Evolutionary conservation across 2,888 invertebrate species (phyloP), one percentile per base, ranked within the genome.

Genomic region (Tetanocera ferruginea): DNA sequence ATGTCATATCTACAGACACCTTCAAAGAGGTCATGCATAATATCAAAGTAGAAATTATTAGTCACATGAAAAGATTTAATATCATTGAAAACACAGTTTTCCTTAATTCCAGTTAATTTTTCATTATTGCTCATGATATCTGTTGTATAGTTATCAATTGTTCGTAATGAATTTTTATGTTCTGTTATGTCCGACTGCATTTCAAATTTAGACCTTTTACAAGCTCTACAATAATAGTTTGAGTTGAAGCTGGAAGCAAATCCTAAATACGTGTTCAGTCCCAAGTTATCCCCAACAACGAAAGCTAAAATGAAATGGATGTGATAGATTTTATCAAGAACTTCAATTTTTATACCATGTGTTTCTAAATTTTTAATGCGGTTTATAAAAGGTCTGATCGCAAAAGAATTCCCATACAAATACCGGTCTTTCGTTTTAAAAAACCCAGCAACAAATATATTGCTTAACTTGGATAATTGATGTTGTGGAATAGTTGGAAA

Each of bases 401-500:
- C 34, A 74, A 55, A 60, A 14, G 49, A 52, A 73, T 80, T 80
- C 6, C 80, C 78, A 31, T 72, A 79, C 49, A 34, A 37, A 19
- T 70, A 51, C 34, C 76, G 57, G 62, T 81, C 70, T 51, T 70
- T 77, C 5, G 81, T 70, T 80, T 79, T 79, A 57, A 76, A 70
- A 78, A 79, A 80, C 11, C 76, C 76, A 9, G 77, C 80, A 4
- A 72, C 70, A 76, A 79, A 81, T 28, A 80, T 79, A 37, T 80
- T 79, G 23, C 62, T 37, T 51, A 80, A 57, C 69, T 78, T 81
- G 23, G 80, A 81, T 19, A 78, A 19, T 14, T 79, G 31, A 51
- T 79, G 76, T 43, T 66, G 70, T 23, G 80, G 80, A 73, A 81
- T 76, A 25, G 78, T 78, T 73, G 80, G 79, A 74, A 81, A 80